Evolutionary conservation across 2,113 vertebrate genomes (phyloP), one percentile per base, ranked within the genome.

Genomic region (Antechinus flavipes): DNA sequence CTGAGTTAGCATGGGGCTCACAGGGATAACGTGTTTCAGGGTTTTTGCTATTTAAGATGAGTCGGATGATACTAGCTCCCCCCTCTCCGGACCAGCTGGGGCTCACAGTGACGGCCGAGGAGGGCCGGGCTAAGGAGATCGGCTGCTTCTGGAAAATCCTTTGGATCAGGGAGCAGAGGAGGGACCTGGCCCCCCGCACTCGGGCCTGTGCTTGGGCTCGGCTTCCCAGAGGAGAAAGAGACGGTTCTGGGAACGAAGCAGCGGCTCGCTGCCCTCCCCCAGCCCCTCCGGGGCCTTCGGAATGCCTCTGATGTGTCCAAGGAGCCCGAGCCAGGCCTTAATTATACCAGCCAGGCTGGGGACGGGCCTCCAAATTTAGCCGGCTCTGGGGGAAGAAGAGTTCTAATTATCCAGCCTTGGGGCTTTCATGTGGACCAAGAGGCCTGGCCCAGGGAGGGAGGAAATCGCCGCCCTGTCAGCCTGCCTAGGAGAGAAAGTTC

Each of bases 381-480:
- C 26, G 27, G 11, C 94, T 93, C 52, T 0, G 7, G 92, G 35
- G 91, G 93, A 94, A 95, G 97, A 97, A 98, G 97, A 98, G 58
- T 11, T 61, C 16, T 68, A 54, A 91, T 93, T 76, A 25, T 6
- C 1, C 23, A 91, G 58, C 92, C 46, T 4, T 11, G 1, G 50
- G 19, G 12, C 52, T 98, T 96, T 98, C 93, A 97, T 97, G 98
- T 97, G 97, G 97, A 58, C 4, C 16, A 19, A 56, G 92, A 76
- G 42, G 92, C 89, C 54, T 35, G 55, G 52, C 95, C 76, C 12
- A 30, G 42, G 30, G 12, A 68, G 3, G 47, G 49, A 90, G 25
- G n/a, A 25, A 35, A 47, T 91, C 50, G 22, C 4, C 26, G 19
- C n/a, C 53, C 49, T 0, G 0, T 5, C n/a, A n/a, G n/a, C n/a